Evolutionary conservation across 2,888 invertebrate species (phyloP), one percentile per base, ranked within the genome.

Genomic region (Homarus gammarus): DNA sequence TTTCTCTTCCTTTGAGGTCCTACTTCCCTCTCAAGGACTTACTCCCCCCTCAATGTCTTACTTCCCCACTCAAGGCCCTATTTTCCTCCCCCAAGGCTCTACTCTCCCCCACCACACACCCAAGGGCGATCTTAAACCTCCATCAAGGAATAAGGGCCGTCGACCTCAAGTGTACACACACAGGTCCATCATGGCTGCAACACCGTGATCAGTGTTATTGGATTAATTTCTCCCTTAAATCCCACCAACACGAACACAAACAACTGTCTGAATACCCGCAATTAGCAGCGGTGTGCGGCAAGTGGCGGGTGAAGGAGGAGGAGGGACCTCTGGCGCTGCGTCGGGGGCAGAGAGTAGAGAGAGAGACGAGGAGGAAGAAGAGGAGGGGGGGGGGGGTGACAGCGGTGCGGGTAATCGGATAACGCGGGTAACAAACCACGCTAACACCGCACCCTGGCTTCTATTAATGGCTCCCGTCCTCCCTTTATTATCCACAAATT

Each of bases 401-500:
- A 61, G 79, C 31, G 36, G 61, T 8, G 31, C 36, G 33, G 36
- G 51, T 83, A 83, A 83, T 83, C 83, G 83, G 83, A 83, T 83
- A 83, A 83, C 56, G 49, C 49, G 22, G 72, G 70, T 70, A 83
- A 83, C 83, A 83, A 83, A 72, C 83, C 83, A 70, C 31, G 72
- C 83, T 83, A 83, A 72, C 83, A 83, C 83, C 83, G 51, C 83
- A 83, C 83, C 83, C 83, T 83, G 83, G 49, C 83, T 70, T 49
- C 83, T 83, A 83, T 83, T 83, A 83, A 83, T 83, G 83, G 70
- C 70, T 31, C 73, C 72, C 83, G 72, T 72, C 72, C 51, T 51
- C 49, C 83, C 72, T 83, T 83, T 83, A 83, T 83, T 70, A 83
- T 83, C 83, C 83, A 83, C 83, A 83, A 83, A 83, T 83, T 83